Percentiles rank a stretch among this genome's conserved stretches.
phyloP scores from a whole-genome alignment of 2,888 invertebrate species.

The Blomia tropicalis region DNA sequence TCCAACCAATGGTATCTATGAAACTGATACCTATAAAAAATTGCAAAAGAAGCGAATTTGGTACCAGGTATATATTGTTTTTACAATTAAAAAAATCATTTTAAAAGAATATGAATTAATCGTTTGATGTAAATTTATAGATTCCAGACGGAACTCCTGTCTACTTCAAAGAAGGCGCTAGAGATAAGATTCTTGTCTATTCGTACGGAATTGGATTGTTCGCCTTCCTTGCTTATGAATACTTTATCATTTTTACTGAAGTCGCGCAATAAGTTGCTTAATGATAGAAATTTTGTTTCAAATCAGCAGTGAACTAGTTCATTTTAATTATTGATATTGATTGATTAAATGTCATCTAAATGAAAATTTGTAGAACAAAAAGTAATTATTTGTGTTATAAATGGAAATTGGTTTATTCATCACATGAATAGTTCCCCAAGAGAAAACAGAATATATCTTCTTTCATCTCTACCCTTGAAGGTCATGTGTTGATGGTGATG shows the following conservation, averaged over 20 bases:
- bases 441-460: too few relatives aligned
- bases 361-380: too few relatives aligned
- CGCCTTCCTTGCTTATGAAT: background rate
- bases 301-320: too few relatives aligned
- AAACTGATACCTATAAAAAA: slow-evolving; percentile 1
- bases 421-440: too few relatives aligned
- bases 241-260: background rate
- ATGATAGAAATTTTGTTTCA: background rate
- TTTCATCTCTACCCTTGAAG: too few relatives aligned
- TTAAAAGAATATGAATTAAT: background rate
- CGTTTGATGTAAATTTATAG: background rate
- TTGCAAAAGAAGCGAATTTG: slow-evolving; percentile 15
- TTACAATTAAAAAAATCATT: too few relatives aligned
- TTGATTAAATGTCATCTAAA: background rate
- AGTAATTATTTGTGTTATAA: too few relatives aligned
- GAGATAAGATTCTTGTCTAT: background rate
- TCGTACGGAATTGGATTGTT: background rate
- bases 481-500: too few relatives aligned
- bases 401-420: too few relatives aligned
- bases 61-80: slow-evolving; percentile 13
- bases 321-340: background rate
- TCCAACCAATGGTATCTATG: slow-evolving; percentile 13
- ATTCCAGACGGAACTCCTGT: slow-evolving; percentile 6
- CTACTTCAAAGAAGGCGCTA: slow-evolving; percentile 5
- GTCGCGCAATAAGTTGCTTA: background rate